Percentiles rank a stretch among this genome's conserved stretches.
Conservation (phyloP, 2,797 vertebrate species). For the Pempheris klunzingeri region DNA sequence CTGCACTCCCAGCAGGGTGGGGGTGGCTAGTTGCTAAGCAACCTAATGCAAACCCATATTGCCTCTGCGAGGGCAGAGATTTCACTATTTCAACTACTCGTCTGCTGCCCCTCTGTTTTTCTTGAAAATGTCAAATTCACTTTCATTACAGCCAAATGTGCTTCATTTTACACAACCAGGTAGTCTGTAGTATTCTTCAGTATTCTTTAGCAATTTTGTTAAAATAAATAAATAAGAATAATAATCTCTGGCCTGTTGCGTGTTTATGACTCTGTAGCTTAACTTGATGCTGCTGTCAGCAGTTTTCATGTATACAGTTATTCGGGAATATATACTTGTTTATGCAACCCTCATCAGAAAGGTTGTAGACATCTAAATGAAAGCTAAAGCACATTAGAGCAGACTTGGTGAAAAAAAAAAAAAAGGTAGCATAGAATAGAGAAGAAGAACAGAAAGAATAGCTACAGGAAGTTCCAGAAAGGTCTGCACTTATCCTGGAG, state of each 20-base stretch:
- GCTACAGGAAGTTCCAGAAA: conserved; percentile 29
- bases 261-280: background rate
- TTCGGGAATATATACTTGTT: conserved; percentile 10
- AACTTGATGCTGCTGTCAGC: conserved; percentile 17
- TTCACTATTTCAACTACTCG: conserved; percentile 46
- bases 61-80: conserved; percentile 52
- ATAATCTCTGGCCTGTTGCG: background rate
- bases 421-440: background rate
- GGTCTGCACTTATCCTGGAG: conserved; percentile 14
- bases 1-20: conserved; percentile 67
- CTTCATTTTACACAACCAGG: background rate
- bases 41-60: conserved; percentile 69
- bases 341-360: conserved; percentile 14
- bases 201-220: background rate
- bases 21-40: conserved; percentile 78
- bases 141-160: background rate
- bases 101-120: conserved; percentile 29
- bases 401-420: background rate
- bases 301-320: conserved; percentile 21
- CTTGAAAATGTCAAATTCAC: conserved; percentile 44
- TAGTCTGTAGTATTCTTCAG: background rate
- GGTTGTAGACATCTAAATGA: background rate
- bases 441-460: conserved; percentile 10
- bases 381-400: background rate
- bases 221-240: too few species aligned